phyloP scores from a whole-genome alignment of 2,888 invertebrate genomes.

The Scrobipalpa atriplicella region DNA sequence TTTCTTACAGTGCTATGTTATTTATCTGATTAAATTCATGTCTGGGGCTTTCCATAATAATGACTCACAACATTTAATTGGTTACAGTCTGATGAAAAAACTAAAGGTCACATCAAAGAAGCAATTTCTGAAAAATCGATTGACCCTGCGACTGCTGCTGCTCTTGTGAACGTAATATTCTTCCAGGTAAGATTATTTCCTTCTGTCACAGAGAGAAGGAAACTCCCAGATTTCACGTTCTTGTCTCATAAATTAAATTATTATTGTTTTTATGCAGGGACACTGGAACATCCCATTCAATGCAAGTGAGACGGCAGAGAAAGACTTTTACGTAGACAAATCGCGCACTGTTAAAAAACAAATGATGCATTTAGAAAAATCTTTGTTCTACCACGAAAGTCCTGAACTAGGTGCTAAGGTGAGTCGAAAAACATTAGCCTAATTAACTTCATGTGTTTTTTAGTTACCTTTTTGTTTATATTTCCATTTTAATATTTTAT shows the following conservation, averaged over 20 bases:
- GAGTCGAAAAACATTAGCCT: constrained; percentile 34
- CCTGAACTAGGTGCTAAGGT: constrained; percentile 51
- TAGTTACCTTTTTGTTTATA: neutral
- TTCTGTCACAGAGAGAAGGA: neutral
- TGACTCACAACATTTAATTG: neutral
- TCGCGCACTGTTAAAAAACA: constrained; percentile 50
- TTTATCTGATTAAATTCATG: neutral
- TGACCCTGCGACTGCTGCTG: constrained; percentile 39
- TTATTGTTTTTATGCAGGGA: constrained; percentile 43
- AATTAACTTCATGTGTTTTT: neutral
- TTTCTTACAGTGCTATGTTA: neutral
- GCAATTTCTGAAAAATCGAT: constrained; percentile 45
- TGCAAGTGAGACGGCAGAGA: constrained; percentile 47
- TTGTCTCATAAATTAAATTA: neutral
- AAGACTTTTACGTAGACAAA: constrained; percentile 51
- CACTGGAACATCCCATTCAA: constrained; percentile 60
- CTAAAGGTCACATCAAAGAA: constrained; percentile 51
- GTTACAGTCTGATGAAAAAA: constrained; percentile 50
- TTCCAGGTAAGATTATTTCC: constrained; percentile 37
- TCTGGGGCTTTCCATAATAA: neutral
- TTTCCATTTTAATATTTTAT: neutral
- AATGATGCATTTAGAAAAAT: constrained; percentile 50
- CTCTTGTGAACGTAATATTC: constrained; percentile 57
- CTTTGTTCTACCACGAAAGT: constrained; percentile 50
- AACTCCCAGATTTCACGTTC: neutral